phyloP scores from a whole-genome alignment of 64 coral and sea anemone species.

The Actinia tenebrosa region DNA sequence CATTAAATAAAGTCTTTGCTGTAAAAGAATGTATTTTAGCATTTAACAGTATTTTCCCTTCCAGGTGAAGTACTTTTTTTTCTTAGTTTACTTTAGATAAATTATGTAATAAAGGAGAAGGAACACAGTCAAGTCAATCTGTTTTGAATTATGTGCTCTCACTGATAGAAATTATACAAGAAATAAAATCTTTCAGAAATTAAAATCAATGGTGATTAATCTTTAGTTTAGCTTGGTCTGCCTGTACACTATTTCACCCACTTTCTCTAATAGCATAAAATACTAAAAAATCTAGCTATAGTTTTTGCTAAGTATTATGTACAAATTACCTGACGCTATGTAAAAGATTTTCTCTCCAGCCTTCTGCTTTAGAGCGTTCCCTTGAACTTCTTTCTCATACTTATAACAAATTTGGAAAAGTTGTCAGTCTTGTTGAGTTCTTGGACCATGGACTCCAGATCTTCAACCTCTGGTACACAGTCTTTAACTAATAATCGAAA shows the following conservation, averaged over 20 bases:
- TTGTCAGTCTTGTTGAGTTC: constrained; percentile 67
- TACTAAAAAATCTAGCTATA: not conserved
- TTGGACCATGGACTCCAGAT: constrained; percentile 61
- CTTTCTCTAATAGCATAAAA: not conserved
- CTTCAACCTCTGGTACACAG: constrained; percentile 65
- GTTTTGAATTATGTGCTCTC: too few relatives aligned
- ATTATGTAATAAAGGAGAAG: too few relatives aligned
- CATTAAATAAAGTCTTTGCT: too few relatives aligned
- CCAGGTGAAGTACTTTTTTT: too few relatives aligned
- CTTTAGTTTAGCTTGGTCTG: too few relatives aligned
- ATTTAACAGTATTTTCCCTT: too few relatives aligned
- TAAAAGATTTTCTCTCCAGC: not conserved
- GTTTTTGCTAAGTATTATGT: not conserved
- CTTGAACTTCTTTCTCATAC: constrained; percentile 75
- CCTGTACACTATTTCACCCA: not conserved
- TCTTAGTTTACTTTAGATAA: too few relatives aligned
- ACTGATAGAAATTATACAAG: too few relatives aligned
- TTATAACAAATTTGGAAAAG: constrained; percentile 75
- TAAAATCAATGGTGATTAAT: too few relatives aligned
- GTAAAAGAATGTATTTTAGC: too few relatives aligned
- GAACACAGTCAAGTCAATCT: too few relatives aligned
- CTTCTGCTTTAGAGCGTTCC: not conserved
- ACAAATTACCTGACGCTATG: not conserved
- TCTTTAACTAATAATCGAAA: constrained; percentile 42
- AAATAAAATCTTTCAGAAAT: too few relatives aligned